phyloP scores from a whole-genome alignment of 1,140 invertebrate species.

The Pararge aegeria region DNA sequence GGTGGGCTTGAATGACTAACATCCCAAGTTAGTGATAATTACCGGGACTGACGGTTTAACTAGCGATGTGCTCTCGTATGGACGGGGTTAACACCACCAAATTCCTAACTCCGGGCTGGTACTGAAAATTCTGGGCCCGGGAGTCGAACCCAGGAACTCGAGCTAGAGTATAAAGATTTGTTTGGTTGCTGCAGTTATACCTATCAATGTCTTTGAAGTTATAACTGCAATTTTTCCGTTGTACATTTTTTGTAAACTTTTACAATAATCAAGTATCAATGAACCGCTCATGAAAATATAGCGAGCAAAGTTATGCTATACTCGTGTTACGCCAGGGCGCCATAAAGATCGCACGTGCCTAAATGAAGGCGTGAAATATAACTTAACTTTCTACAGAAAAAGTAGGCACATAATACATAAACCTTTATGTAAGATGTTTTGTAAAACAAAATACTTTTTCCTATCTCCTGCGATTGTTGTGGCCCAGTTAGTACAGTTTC shows the following conservation, averaged over 20 bases:
- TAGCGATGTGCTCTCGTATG: too few species aligned
- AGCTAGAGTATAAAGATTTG: too few species aligned
- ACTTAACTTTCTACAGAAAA: background rate
- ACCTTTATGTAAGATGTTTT: background rate
- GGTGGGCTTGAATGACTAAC: too few species aligned
- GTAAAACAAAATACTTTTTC: background rate
- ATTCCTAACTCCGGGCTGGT: too few species aligned
- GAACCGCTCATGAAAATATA: slow-evolving; percentile 4
- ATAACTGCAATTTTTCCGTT: too few species aligned
- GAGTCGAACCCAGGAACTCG: too few species aligned
- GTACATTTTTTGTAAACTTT: background rate
- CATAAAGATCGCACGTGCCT: slow-evolving; percentile 5
- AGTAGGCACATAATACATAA: background rate
- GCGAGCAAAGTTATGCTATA: background rate
- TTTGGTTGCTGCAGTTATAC: too few species aligned
- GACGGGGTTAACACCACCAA: too few species aligned
- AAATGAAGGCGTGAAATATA: slow-evolving; percentile 1
- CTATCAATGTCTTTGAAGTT: too few species aligned
- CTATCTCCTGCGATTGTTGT: background rate
- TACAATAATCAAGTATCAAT: background rate
- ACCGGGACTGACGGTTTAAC: too few species aligned
- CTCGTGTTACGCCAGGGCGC: background rate
- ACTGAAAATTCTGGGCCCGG: too few species aligned
- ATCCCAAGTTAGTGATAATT: too few species aligned
- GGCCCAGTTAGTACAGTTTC: background rate